phyloP scores from a whole-genome alignment of 2,113 vertebrate species.

The Euleptes europaea region DNA sequence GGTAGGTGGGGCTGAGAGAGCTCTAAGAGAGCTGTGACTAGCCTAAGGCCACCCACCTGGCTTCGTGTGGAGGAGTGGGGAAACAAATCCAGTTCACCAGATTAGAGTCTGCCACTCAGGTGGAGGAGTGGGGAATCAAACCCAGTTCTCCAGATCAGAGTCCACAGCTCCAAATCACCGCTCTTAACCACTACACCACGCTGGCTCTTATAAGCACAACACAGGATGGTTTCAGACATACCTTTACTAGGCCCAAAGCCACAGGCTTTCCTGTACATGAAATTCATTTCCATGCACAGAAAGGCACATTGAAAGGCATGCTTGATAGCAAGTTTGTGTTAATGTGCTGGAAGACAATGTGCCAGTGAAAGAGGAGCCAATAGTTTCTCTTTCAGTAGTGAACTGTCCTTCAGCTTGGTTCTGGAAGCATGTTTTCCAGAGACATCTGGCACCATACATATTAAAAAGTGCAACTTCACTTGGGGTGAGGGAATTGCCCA shows the following conservation, averaged over 20 bases:
- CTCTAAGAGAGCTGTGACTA: no score
- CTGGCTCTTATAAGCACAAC: neutral
- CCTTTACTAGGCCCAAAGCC: neutral
- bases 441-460: neutral
- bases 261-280: neutral
- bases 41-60: no score
- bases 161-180: no score
- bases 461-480: neutral
- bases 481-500: neutral
- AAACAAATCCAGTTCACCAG: no score
- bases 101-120: no score
- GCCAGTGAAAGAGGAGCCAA: neutral
- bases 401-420: neutral
- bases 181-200: no score
- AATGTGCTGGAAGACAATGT: neutral
- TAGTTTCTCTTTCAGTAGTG: neutral
- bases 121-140: no score
- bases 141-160: no score
- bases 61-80: no score
- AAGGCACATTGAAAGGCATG: neutral
- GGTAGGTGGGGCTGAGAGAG: no score
- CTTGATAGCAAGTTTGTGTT: neutral
- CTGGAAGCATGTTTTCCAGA: neutral
- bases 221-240: neutral
- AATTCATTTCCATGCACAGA: neutral